These are phyloP conservation scores for Carduelis carduelis DNA, from an alignment of 2,797 vertebrate species.

Conservation along the genomic window DNA sequence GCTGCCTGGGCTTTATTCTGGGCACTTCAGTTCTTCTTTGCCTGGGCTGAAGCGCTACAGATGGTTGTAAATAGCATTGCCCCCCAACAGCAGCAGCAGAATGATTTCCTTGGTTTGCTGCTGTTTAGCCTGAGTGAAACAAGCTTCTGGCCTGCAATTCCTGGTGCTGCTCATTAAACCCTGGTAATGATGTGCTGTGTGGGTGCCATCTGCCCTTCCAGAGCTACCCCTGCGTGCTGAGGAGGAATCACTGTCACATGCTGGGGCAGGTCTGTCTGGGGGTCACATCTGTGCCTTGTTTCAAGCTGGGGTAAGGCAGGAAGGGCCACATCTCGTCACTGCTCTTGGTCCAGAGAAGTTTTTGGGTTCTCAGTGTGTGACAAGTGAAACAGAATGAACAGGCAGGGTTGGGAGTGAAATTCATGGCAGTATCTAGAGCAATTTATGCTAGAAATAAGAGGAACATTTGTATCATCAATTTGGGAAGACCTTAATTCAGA, in stretches of 20 bases:
- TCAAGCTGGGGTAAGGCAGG: background rate
- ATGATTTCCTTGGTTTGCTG: background rate
- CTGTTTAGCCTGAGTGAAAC: background rate
- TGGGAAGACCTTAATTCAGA: background rate
- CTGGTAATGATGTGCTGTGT: background rate
- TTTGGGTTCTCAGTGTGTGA: background rate
- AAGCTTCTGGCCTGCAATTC: background rate
- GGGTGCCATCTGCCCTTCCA: background rate
- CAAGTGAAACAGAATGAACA: background rate
- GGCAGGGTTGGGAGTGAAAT: background rate
- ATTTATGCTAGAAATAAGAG: background rate
- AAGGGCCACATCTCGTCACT: background rate
- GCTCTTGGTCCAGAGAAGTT: background rate
- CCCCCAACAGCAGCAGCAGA: background rate
- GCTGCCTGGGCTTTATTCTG: background rate
- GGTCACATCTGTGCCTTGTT: background rate
- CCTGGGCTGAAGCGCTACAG: background rate
- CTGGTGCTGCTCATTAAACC: conserved; percentile 33
- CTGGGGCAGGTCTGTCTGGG: background rate
- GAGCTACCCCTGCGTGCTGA: background rate
- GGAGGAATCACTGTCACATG: background rate
- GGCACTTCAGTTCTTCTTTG: background rate
- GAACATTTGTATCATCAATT: accelerated
- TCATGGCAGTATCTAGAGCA: background rate
- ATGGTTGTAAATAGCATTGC: background rate